Percentiles rank a stretch among this genome's conserved stretches.
These are phyloP conservation scores for Thaumatotibia leucotreta DNA, from an alignment of 1,140 invertebrate species.

Conservation along the genomic window DNA sequence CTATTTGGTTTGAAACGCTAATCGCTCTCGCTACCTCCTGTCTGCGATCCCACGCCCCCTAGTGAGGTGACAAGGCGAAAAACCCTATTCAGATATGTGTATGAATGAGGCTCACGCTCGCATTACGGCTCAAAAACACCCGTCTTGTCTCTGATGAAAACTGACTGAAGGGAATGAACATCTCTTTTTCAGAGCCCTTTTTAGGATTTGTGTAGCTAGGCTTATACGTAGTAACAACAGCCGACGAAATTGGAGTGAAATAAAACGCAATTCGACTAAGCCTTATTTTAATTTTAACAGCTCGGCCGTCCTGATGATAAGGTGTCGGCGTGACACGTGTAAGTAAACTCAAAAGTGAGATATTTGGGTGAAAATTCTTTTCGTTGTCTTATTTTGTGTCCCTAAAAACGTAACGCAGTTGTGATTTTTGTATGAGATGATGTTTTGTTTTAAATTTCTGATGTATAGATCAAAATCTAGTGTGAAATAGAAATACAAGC, in stretches of 20 bases:
- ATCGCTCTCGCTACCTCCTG: not conserved
- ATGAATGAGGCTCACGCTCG: slow-evolving; percentile 8
- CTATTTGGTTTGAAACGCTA: too few species aligned
- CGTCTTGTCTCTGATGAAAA: not conserved
- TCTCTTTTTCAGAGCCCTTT: not conserved
- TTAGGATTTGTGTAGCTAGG: not conserved
- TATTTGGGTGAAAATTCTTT: not conserved
- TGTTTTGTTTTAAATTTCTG: too few species aligned
- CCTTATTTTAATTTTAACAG: not conserved
- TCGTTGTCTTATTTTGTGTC: too few species aligned
- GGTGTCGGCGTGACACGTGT: not conserved
- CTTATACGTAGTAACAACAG: not conserved
- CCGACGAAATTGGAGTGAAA: not conserved
- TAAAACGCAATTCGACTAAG: not conserved
- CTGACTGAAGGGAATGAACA: not conserved
- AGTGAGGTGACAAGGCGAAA: slow-evolving; percentile 4
- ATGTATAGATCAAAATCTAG: too few species aligned
- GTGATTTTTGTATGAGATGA: too few species aligned
- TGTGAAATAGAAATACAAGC: too few species aligned
- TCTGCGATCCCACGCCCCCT: not conserved
- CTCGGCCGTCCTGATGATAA: not conserved
- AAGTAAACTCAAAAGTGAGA: too few species aligned
- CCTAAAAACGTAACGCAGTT: too few species aligned
- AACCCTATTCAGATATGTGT: slow-evolving; percentile 9
- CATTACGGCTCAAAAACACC: not conserved